These are phyloP conservation scores for Montifringilla adamsi DNA, from an alignment of 2,113 vertebrate genomes.

Conservation along the genomic window DNA sequence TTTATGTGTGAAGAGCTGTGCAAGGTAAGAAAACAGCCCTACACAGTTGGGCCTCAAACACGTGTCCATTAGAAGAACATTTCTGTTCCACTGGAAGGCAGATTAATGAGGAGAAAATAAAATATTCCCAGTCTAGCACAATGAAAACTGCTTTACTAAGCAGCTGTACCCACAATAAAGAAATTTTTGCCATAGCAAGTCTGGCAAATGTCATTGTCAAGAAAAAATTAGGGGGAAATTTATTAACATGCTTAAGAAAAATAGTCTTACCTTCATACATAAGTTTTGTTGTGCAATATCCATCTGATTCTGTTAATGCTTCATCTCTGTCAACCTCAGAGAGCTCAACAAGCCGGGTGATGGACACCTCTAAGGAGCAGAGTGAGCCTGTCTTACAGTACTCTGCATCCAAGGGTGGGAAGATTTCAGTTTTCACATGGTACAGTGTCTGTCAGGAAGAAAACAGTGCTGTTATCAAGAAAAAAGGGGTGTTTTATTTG, in stretches of 20 bases:
- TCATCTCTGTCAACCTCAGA: constrained; percentile 84
- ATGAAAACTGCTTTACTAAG: neutral
- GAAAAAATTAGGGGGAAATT: neutral
- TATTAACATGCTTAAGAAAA: neutral
- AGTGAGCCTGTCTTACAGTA: constrained; percentile 88
- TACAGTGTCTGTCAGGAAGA: constrained; percentile 84
- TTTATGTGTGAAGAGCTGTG: neutral
- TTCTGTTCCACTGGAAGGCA: neutral
- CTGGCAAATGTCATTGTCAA: neutral
- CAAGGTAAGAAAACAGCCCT: neutral
- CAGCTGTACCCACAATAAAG: neutral
- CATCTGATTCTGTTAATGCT: constrained; percentile 80
- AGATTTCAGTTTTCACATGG: constrained; percentile 83
- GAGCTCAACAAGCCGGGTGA: constrained; percentile 85
- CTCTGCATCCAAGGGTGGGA: constrained; percentile 79
- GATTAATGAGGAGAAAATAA: neutral
- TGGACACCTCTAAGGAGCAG: constrained; percentile 87
- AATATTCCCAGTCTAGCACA: neutral
- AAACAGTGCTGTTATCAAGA: neutral
- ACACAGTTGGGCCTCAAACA: neutral
- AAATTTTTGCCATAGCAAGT: neutral
- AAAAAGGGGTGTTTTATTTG: neutral
- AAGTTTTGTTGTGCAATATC: constrained; percentile 85
- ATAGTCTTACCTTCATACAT: constrained; percentile 90
- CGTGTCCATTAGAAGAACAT: neutral